A percentile compares a stretch with the other conserved stretches of the same genome.
Conservation (phyloP, 2,888 invertebrate genomes). For the Epicampocera succincta region DNA sequence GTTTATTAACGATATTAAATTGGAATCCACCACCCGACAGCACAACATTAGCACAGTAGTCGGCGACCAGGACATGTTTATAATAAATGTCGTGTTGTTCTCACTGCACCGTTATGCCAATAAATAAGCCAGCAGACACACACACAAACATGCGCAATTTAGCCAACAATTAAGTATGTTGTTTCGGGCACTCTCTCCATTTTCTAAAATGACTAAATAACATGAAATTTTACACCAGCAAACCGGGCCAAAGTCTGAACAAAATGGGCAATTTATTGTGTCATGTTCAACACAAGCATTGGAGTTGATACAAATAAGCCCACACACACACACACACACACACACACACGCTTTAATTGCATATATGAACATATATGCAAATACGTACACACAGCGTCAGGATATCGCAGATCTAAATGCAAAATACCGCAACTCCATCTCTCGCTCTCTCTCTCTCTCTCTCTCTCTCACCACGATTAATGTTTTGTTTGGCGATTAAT, state of each 20-base stretch:
- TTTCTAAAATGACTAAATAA: constrained; percentile 52
- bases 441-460: no score
- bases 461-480: no score
- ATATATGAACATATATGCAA: background rate
- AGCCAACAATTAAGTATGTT: constrained; percentile 12
- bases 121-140: constrained; percentile 23
- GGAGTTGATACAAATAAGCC: constrained; percentile 18
- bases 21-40: constrained; percentile 14
- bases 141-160: constrained; percentile 4
- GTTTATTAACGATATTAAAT: constrained; percentile 66
- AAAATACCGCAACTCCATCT: no score
- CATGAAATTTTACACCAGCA: constrained; percentile 60
- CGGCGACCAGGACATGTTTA: constrained; percentile 24
- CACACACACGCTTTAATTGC: no score
- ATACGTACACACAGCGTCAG: background rate
- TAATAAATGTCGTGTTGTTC: constrained; percentile 59
- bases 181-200: constrained; percentile 27
- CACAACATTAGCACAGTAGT: constrained; percentile 8
- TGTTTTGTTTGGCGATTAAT: no score
- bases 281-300: constrained; percentile 54
- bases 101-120: constrained; percentile 31
- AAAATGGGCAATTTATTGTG: constrained; percentile 66
- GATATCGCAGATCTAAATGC: no score
- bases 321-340: constrained; percentile 9
- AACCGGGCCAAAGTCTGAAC: constrained; percentile 47